phyloP scores from a whole-genome alignment of 2,888 invertebrate genomes.

The Trachelus tabidus region DNA sequence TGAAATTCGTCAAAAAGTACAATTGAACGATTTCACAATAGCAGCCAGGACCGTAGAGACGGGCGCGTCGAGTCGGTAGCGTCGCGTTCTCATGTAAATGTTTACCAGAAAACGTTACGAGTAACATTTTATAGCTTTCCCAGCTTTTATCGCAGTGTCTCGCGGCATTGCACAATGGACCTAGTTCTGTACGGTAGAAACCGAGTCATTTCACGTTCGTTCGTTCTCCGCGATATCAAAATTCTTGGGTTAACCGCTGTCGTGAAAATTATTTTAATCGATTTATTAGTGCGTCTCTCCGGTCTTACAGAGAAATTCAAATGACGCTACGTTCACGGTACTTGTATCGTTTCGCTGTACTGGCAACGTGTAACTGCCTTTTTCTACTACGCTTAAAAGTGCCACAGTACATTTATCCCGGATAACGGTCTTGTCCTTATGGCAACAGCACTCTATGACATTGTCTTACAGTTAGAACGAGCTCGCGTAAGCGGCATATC shows the following conservation, averaged over 20 bases:
- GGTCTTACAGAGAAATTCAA: background rate
- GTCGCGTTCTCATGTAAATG: background rate
- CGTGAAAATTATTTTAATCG: background rate
- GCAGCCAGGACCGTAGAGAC: background rate
- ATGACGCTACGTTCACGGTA: background rate
- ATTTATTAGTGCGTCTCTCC: background rate
- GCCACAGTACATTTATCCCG: background rate
- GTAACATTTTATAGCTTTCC: background rate
- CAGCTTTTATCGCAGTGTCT: background rate
- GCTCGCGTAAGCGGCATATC: slow-evolving; percentile 1
- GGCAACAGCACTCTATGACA: background rate
- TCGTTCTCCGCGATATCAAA: background rate
- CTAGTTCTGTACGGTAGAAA: background rate
- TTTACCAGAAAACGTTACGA: slow-evolving; percentile 4
- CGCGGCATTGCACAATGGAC: slow-evolving; percentile 3
- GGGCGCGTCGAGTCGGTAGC: background rate
- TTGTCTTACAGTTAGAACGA: background rate
- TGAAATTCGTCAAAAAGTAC: background rate
- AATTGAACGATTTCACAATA: background rate
- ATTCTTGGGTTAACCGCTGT: background rate
- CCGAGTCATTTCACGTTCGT: background rate
- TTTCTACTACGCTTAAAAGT: background rate
- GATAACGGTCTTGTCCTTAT: background rate
- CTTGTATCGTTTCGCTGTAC: background rate
- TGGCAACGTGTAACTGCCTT: background rate